Conservation (phyloP, 1,140 invertebrate genomes). For the Dreissena rostriformis region DNA sequence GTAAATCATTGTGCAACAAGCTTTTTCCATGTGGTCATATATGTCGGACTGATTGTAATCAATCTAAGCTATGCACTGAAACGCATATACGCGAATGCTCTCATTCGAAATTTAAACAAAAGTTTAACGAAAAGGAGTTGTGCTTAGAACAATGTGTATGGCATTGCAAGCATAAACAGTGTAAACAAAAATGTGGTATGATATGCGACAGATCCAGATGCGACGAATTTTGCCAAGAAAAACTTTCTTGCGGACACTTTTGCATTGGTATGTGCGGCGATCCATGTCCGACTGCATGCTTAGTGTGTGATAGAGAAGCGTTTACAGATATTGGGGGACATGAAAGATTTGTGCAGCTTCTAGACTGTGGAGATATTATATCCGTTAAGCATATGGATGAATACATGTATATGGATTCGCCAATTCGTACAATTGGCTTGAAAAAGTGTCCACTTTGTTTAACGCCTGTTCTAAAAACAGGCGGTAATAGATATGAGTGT, state of each 20-base stretch:
- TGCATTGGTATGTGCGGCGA: background rate
- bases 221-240: background rate
- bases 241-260: background rate
- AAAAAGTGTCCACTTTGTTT: background rate
- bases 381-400: background rate
- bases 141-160: background rate
- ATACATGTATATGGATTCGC: background rate
- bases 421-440: background rate
- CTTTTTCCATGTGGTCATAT: background rate
- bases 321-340: background rate
- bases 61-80: background rate
- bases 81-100: background rate
- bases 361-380: slow-evolving; percentile 2
- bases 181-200: background rate
- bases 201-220: background rate
- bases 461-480: background rate
- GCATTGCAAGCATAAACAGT: background rate
- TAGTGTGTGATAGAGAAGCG: background rate
- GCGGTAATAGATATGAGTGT: background rate
- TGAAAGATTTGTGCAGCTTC: background rate
- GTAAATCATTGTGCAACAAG: background rate
- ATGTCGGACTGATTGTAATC: background rate
- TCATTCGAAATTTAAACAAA: background rate
- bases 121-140: background rate
- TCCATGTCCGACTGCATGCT: background rate